Evolutionary conservation across 2,113 vertebrate genomes (phyloP), one percentile per base, ranked within the genome.

Genomic region (Vulpes ferrilata): DNA sequence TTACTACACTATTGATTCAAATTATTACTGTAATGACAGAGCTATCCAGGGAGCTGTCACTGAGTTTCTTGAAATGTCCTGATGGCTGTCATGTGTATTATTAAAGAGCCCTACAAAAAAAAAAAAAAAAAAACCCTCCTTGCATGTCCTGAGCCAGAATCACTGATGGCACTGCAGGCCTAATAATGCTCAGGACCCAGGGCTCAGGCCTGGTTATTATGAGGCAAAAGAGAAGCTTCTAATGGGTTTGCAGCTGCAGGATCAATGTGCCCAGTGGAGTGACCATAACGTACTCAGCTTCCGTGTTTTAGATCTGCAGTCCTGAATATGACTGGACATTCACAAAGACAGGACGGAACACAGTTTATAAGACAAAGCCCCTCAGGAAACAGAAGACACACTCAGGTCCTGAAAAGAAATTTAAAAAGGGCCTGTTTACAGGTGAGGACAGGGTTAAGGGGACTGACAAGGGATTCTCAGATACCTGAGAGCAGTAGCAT

Each of bases 1-100:
- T 97, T 96, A 98, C 95, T 98, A 95, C 95, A 92, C 97, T 96
- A 98, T 55, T 95, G 96, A 98, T 97, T 97, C 95, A 96, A 71
- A 98, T 98, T 97, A 98, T 97, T 94, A 86, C 93, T 91, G 3
- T 97, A 97, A 97, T 96, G 97, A 97, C 93, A 96, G 90, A 94
- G 85, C 43, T 90, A 93, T 59, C 94, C 73, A 89, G 95, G 95
- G 98, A 97, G 64, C 93, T 97, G 93, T 95, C 97, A 69, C 71
- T 73, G 90, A 60, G 55, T 62, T 96, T 86, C 69, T 4, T 0
- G 15, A 79, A 81, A 88, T 13, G 15, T 82, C 67, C 93, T 83
- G 76, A 95, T 0, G 10, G 90, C 84, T 86, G 90, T 27, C 3
- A 0, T 38, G 32, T 76, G 30, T 67, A 30, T 88, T 92, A 91